Base-by-base conservation (phyloP, 2,888 invertebrate species). In the Oeneis ivallda region DNA sequence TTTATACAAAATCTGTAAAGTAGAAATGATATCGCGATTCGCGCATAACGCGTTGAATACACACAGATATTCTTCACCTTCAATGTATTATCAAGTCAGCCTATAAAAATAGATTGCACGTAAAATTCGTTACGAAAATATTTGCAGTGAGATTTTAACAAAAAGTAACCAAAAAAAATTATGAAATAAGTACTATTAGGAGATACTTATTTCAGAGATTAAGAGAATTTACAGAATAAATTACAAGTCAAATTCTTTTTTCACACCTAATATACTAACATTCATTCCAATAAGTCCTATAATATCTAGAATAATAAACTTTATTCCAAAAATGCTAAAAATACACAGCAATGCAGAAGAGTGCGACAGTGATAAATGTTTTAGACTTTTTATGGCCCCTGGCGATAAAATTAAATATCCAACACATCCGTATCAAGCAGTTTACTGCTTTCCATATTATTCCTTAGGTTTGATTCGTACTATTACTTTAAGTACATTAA, bases 51-150 rank as follows among this genome's bases (percentile, higher is more conserved):
- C 77, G 75, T 74, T 76, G 77, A 74, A 74, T 72, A 73, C 74
- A 74, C 74, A 76, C 74, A 75, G 74, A 67, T 76, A 72, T 73
- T 58, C n/a, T n/a, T n/a, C 63, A 64, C 63, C 64, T 64, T 69
- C 64, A 65, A 67, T 82, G 76, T 83, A 80, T 86, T 86, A 82
- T 82, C n/a, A 78, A 85, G 77, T 81, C 79, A 81, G 82, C 82
- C 81, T 89, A 89, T 84, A 88, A 89, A 90, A 89, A 90, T 89
- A 89, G 86, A 90, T 89, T 88, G 89, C 89, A 89, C 88, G 75
- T 78, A 85, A 85, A 84, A 74, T 76, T 78, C 70, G 79, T 80
- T 85, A 83, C 73, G 82, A 86, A 87, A 87, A 87, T 86, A 87
- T 85, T 79, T 80, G 80, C 79, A 79, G 77, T 79, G 77, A 79